Base-by-base conservation (phyloP, 1,140 invertebrate genomes). In the Cotesia glomerata region DNA sequence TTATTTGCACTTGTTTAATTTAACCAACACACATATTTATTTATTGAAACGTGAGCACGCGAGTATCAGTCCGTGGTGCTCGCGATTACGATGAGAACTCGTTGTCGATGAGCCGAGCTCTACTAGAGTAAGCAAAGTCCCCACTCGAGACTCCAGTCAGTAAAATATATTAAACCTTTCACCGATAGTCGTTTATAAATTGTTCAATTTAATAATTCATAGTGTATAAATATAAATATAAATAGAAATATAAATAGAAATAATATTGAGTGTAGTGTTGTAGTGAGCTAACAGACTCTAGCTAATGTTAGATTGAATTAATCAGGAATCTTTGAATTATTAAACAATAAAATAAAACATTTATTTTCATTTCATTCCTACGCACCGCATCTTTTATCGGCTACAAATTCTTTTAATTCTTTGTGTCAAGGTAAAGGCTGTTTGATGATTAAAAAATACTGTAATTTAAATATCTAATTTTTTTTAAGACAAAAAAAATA, bases 121-220 rank as follows among this genome's bases (percentile, higher is more conserved):
- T 36, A 62, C 2, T 11, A 34, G 32, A 14, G 32, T 62, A 36
- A 62, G 59, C 35, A 35, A 35, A 26, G 32, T 62, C 59, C 59
- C 59, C 59, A 62, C 59, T 36, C 59, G 34, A 26, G 4, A 62
- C 59, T 36, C 59, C n/a, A 26, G 4, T 34, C 13, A 26, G 26
- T 4, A 62, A 62, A 62, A 62, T 7, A 13, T 36, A 35, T 35
- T 62, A 62, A 62, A 62, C 59, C 59, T 62, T 62, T 62, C 59
- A 62, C 59, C 59, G 32, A 56, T 16, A 14, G 52, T 18, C 7
- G 9, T 26, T 58, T 26, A 18, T 58, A 58, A 16, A 58, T 58
- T 18, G 5, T 26, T 58, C n/a, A 58, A 18, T 16, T 26, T 58
- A 9, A 26, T 26, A 58, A 18, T 58, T 18, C 16, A n/a, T 18